Percentiles rank a stretch among this genome's conserved stretches.
Conservation (phyloP, 2,113 vertebrate genomes). For the Peromyscus californicus region DNA sequence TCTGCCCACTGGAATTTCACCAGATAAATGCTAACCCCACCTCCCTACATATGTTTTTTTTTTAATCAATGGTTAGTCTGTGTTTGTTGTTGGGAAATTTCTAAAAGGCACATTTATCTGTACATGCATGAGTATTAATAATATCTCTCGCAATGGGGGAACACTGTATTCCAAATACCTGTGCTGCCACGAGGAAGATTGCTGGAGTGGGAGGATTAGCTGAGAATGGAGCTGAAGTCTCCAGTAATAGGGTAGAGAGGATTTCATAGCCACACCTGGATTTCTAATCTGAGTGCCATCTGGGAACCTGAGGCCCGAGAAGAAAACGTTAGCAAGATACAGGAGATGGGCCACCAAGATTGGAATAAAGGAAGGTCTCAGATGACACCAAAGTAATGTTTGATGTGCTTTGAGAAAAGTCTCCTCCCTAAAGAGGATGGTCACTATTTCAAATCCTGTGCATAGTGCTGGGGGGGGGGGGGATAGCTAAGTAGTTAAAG, state of each 20-base stretch:
- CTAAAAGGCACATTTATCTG: not conserved
- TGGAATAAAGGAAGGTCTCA: not conserved
- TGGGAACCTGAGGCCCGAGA: not conserved
- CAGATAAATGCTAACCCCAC: slow-evolving; percentile 74
- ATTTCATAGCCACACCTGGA: not conserved
- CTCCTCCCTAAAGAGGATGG: not conserved
- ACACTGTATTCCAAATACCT: not conserved
- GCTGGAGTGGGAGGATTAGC: not conserved
- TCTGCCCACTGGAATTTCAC: slow-evolving; percentile 81
- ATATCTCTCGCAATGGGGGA: slow-evolving; percentile 4
- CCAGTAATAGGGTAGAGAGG: not conserved
- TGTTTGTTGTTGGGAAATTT: not conserved
- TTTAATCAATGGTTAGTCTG: slow-evolving; percentile 1
- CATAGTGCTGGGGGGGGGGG: not conserved
- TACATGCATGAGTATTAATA: not conserved
- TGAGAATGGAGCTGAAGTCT: not conserved
- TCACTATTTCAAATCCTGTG: not conserved
- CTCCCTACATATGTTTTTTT: slow-evolving; percentile 32
- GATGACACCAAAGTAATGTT: slow-evolving; percentile 52
- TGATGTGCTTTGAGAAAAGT: slow-evolving; percentile 55
- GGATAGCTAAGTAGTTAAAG: not conserved
- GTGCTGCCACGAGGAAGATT: not conserved
- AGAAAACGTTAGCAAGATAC: not conserved
- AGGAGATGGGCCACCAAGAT: not conserved
- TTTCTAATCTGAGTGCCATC: not conserved